Evolutionary conservation across 2,888 invertebrate species (phyloP), one percentile per base, ranked within the genome.

Genomic region (Eristalinus sepulchralis): DNA sequence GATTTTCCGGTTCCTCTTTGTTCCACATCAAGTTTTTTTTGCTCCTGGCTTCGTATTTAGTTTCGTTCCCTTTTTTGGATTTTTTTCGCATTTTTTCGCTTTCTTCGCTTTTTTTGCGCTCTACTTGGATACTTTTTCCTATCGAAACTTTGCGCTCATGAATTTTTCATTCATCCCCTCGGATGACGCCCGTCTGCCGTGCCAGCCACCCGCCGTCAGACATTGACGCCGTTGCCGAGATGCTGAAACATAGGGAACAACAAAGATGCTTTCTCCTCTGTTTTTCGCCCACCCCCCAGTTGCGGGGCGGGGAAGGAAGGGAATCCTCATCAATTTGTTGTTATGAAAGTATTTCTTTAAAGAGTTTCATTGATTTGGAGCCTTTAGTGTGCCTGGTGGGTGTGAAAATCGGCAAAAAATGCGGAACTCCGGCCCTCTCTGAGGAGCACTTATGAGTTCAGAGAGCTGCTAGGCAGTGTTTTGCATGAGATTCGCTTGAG

Each of bases 291-390:
- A 20, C 71, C 34, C 27, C 62, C 31, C 55, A 1, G 4, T 1
- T 4, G n/a, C n/a, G 39, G 39, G n/a, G 39, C 5, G 17, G 6
- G 1, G n/a, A 47, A 6, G 10, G 34, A 10, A 33, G 20, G 59
- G 70, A 77, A 78, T 82, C 70, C 77, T 77, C 85, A 82, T 82
- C 81, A 85, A 78, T 82, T 85, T 85, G 77, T 85, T 85, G 73
- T 82, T 85, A 78, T 24, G 72, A 78, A 85, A 85, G 77, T 77
- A 64, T 85, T 85, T 77, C 77, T 76, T 85, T 85, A 73, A 85
- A 85, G 81, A 82, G 77, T 73, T 78, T 85, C 72, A 82, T 67
- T 67, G 53, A 72, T 66, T 80, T 27, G 60, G 11, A 72, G 27
- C 59, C 63, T 68, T 55, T 59, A 47, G 10, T 31, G 33, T 34